These are phyloP conservation scores for Cryptoprocta ferox DNA, from an alignment of 2,797 vertebrate genomes.

Conservation along the genomic window DNA sequence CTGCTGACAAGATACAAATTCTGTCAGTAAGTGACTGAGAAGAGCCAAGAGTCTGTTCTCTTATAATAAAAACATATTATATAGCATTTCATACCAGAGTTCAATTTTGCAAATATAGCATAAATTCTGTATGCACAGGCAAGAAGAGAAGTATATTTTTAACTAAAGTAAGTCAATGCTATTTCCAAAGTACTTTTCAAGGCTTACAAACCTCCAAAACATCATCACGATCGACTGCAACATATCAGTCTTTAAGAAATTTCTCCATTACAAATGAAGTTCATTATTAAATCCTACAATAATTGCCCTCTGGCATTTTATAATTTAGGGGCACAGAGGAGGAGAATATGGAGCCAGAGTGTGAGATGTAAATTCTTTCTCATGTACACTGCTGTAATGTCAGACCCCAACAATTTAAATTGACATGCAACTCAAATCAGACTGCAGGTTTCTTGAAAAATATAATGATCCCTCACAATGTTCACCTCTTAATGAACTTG, in stretches of 20 bases:
- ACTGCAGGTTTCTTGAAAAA: neutral
- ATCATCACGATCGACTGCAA: conserved; percentile 5
- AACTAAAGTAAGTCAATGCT: neutral
- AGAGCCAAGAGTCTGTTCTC: neutral
- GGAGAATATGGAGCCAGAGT: neutral
- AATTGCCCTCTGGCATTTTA: neutral
- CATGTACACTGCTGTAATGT: neutral
- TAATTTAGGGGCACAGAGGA: neutral
- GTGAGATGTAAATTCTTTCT: neutral
- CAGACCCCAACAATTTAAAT: neutral
- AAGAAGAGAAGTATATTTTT: conserved; percentile 43
- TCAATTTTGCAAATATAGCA: conserved; percentile 22
- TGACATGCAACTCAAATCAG: neutral
- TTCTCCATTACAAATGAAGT: conserved; percentile 19
- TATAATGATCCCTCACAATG: neutral
- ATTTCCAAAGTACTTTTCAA: conserved; percentile 57
- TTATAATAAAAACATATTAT: neutral
- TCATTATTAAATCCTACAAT: neutral
- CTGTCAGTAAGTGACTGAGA: neutral
- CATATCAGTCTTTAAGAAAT: neutral
- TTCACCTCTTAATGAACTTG: conserved; percentile 17
- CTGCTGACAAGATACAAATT: neutral
- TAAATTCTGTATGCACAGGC: conserved; percentile 24
- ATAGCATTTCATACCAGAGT: neutral
- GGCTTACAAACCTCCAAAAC: conserved; percentile 45